Base-by-base conservation (phyloP, 2,888 invertebrate genomes). In the Drosophila sordidula region DNA sequence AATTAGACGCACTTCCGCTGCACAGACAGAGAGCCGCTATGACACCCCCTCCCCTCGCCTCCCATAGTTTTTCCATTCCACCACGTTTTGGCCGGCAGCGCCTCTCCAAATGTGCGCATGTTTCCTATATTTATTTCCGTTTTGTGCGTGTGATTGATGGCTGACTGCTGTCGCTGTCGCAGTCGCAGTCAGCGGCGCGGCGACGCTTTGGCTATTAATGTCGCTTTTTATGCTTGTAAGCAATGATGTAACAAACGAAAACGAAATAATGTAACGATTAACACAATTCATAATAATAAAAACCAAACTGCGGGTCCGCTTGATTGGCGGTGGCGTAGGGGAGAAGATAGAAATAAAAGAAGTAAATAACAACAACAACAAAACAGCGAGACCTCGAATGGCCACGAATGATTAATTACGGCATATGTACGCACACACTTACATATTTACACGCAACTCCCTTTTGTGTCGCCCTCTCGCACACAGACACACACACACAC, bases 1-100 rank as follows among this genome's bases (percentile, higher is more conserved):
- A 88, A 83, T 83, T 87, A 76, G 84, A 86, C 78, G 84, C 84
- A 80, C 87, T 87, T 89, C 85, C 89, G 87, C 46, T 83, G 56
- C 64, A 67, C 59, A 63, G 57, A 70, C 52, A 57, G 50, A 41
- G 26, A 38, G 39, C 54, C 46, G 29, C 38, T n/a, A 12, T 36
- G n/a, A 39, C 52, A 25, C 16, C 14, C n/a, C 25, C 16, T 16
- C 22, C 34, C 18, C 29, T 11, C 42, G n/a, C 22, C 34, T 14
- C 29, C 26, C 16, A 55, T 11, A 26, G 36, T 49, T 39, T 47
- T 65, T 34, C 47, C 47, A 38, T 44, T 51, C 45, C 41, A 11
- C 38, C 41, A 56, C 32, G 41, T 49, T 56, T 57, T 57, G 14
- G 12, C 18, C 62, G 25, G 39, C 55, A 36, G 22, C 61, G 36